Conservation (phyloP, 2,888 invertebrate genomes). For the Volucella inflata region DNA sequence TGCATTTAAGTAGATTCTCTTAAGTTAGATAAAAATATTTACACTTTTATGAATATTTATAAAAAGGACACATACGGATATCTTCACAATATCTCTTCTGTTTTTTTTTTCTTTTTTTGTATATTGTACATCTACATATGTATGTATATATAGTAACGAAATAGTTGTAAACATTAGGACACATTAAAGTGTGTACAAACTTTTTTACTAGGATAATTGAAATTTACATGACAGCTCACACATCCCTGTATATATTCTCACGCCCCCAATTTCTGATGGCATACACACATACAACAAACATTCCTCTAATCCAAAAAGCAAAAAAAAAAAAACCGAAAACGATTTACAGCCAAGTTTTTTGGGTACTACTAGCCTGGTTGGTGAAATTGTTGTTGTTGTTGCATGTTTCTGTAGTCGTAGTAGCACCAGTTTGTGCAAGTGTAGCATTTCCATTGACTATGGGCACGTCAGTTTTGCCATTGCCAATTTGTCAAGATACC, state of each 20-base stretch:
- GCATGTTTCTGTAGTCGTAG: conserved; percentile 16
- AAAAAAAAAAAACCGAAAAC: background rate
- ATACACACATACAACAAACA: background rate
- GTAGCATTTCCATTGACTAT: conserved; percentile 53
- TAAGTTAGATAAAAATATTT: conserved; percentile 57
- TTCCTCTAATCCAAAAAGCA: background rate
- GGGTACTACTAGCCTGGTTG: conserved; percentile 72
- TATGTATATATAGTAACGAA: conserved; percentile 15
- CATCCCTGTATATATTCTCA: conserved; percentile 18
- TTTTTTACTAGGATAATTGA: conserved; percentile 12
- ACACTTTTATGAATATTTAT: conserved; percentile 61
- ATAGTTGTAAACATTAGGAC: conserved; percentile 40
- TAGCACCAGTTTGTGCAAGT: conserved; percentile 8
- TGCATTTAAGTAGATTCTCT: conserved; percentile 26
- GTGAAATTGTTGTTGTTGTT: conserved; percentile 40
- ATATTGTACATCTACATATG: conserved; percentile 6
- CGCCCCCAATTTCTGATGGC: background rate
- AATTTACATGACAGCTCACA: conserved; percentile 20
- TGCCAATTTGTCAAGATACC: conserved; percentile 76
- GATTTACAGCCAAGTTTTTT: conserved; percentile 81
- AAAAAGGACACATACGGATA: conserved; percentile 57
- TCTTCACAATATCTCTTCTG: background rate
- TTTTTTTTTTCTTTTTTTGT: background rate
- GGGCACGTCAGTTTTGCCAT: conserved; percentile 44
- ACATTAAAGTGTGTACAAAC: conserved; percentile 17